phyloP scores from a whole-genome alignment of 2,797 vertebrate genomes.

The Oreochromis mossambicus region DNA sequence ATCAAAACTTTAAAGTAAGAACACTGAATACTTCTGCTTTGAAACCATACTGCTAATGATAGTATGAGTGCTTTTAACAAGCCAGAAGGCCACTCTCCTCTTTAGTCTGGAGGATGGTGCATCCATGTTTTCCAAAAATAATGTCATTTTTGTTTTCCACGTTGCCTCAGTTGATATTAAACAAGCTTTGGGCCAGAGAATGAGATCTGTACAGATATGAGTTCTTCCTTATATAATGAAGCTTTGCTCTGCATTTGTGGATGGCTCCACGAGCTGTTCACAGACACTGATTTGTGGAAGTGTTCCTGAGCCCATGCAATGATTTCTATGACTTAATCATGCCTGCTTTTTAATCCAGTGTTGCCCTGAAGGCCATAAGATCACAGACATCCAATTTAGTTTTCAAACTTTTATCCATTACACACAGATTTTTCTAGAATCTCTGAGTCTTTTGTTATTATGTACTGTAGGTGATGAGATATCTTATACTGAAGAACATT shows the following conservation, averaged over 20 bases:
- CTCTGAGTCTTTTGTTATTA: not conserved
- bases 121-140: not conserved
- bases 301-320: not conserved
- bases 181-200: not conserved
- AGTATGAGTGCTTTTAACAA: not conserved
- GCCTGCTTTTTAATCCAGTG: not conserved
- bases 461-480: not conserved
- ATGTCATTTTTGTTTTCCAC: fast-evolving
- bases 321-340: not conserved
- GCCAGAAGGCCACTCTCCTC: not conserved
- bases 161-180: not conserved
- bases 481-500: not conserved
- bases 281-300: not conserved
- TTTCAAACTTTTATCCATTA: not conserved
- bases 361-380: not conserved
- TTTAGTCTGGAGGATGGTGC: not conserved
- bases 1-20: not conserved
- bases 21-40: not conserved
- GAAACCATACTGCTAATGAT: not conserved
- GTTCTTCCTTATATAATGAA: not conserved
- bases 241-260: not conserved
- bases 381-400: not conserved
- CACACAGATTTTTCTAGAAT: not conserved
- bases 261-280: not conserved
- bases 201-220: not conserved